A percentile compares a stretch with the other conserved stretches of the same genome.
Evolutionary conservation across 2,797 vertebrate species (phyloP).

Genomic region (Microtus obscurus): DNA sequence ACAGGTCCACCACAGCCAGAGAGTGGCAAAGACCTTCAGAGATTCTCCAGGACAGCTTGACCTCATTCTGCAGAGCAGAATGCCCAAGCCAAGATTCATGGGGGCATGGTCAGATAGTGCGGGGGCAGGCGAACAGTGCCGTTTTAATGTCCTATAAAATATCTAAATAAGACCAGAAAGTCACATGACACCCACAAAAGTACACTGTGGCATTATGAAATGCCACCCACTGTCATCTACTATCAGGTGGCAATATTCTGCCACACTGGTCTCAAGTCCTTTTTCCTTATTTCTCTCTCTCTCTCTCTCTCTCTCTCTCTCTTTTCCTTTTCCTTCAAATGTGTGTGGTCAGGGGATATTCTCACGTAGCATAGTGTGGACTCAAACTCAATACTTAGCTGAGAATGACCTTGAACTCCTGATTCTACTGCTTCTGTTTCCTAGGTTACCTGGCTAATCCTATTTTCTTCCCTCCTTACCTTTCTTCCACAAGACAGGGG

Average conservation of each 20-base stretch:
- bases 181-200: neutral
- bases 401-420: neutral
- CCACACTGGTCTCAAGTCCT: neutral
- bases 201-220: neutral
- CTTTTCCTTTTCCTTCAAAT: neutral
- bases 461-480: neutral
- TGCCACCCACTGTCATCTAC: neutral
- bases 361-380: neutral
- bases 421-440: neutral
- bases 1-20: neutral
- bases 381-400: neutral
- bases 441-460: neutral
- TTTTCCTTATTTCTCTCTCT: too few species aligned
- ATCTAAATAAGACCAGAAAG: neutral
- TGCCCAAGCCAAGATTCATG: neutral
- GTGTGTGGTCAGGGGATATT: neutral
- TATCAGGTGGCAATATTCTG: neutral
- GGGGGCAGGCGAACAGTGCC: neutral
- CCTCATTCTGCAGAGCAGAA: neutral
- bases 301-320: too few species aligned
- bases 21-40: neutral
- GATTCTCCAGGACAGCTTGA: neutral
- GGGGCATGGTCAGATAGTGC: neutral
- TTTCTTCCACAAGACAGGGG: neutral
- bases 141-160: neutral